A percentile compares a stretch with the other conserved stretches of the same genome.
Conservation (phyloP, 64 coral and sea anemone genomes). For the Dendrophyllia cribrosa region DNA sequence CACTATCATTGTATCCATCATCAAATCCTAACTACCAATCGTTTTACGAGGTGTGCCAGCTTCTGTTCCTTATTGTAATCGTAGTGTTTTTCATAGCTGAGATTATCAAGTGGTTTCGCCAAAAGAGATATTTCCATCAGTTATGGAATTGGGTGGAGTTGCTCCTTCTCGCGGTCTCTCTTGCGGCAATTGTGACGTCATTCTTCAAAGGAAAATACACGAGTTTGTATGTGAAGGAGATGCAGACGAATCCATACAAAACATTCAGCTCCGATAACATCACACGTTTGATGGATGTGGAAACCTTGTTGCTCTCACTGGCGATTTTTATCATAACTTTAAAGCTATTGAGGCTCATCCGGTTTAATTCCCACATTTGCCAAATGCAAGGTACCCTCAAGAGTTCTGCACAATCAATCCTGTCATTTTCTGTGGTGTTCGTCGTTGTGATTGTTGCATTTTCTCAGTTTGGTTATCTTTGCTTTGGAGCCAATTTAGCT, state of each 20-base stretch:
- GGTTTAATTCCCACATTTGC: slow-evolving; percentile 40
- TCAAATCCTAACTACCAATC: neutral
- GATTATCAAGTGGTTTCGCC: slow-evolving; percentile 1
- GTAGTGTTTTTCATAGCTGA: slow-evolving; percentile 5
- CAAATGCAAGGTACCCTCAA: slow-evolving; percentile 34
- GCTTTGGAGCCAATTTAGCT: slow-evolving; percentile 21
- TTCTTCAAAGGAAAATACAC: slow-evolving; percentile 43
- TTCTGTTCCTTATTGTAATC: slow-evolving; percentile 31
- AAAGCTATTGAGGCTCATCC: slow-evolving; percentile 35
- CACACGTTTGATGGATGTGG: neutral
- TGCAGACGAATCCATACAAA: slow-evolving; percentile 35
- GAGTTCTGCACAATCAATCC: neutral
- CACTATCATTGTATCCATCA: slow-evolving; percentile 30
- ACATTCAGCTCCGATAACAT: slow-evolving; percentile 19
- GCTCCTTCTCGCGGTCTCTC: neutral
- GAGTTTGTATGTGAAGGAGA: slow-evolving; percentile 1
- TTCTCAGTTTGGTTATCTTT: neutral
- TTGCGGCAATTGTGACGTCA: neutral
- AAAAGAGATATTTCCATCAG: slow-evolving; percentile 16
- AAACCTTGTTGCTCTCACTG: slow-evolving; percentile 24
- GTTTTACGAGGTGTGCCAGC: slow-evolving; percentile 42
- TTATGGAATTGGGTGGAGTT: slow-evolving; percentile 63
- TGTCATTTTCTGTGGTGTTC: slow-evolving; percentile 24
- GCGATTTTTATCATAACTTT: slow-evolving; percentile 39
- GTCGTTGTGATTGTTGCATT: slow-evolving; percentile 4